phyloP scores from a whole-genome alignment of 1,140 invertebrate species.

The Aphaenogaster rudis region DNA sequence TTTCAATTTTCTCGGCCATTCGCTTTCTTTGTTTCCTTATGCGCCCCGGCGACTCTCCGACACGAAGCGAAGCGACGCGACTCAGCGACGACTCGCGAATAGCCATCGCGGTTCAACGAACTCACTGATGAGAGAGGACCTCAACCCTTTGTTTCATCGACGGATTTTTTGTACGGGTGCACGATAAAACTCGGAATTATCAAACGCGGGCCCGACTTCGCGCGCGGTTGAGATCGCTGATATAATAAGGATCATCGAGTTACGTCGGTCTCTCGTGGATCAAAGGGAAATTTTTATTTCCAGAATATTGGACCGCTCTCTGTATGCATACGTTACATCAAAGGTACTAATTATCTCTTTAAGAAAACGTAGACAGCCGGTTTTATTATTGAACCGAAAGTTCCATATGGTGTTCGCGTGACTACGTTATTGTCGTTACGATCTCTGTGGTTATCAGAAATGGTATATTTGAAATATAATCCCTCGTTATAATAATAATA shows the following conservation, averaged over 20 bases:
- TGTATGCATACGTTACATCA: neutral
- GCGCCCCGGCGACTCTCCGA: constrained; percentile 38
- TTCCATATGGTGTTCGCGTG: neutral
- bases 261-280: constrained; percentile 4
- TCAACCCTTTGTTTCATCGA: constrained; percentile 32
- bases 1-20: constrained; percentile 48
- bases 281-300: constrained; percentile 46
- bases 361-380: neutral
- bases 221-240: neutral
- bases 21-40: constrained; percentile 22
- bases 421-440: neutral
- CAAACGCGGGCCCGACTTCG: constrained; percentile 31
- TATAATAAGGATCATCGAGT: constrained; percentile 33
- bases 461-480: neutral
- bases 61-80: constrained; percentile 3
- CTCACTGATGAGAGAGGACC: constrained; percentile 16
- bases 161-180: constrained; percentile 17
- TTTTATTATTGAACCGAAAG: neutral
- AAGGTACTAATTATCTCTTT: constrained; percentile 18
- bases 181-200: constrained; percentile 26
- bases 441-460: neutral
- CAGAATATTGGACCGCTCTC: neutral
- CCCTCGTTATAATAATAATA: neutral
- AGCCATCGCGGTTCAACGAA: constrained; percentile 28
- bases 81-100: constrained; percentile 18